Evolutionary conservation across 2,113 vertebrate genomes (phyloP).

Genomic region (Cochlearius cochlearius): DNA sequence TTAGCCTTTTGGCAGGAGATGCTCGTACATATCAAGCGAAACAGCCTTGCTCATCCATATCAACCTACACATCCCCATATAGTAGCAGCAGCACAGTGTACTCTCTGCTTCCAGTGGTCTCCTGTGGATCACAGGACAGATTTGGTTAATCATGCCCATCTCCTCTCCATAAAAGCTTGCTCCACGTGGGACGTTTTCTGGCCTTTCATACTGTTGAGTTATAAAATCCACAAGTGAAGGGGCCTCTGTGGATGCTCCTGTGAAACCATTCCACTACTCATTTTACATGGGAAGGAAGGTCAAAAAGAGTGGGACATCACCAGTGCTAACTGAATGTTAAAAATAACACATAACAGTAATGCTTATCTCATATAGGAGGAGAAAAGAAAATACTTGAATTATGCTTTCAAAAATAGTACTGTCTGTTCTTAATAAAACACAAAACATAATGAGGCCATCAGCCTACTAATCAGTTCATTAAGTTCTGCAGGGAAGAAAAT

Average conservation of each 20-base stretch:
- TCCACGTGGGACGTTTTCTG: not conserved
- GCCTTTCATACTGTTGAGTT: not conserved
- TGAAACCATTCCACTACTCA: not conserved
- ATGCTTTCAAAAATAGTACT: not conserved
- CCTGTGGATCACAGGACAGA: not conserved
- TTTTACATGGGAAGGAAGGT: not conserved
- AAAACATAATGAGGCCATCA: not conserved
- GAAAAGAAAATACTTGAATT: not conserved
- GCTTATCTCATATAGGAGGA: not conserved
- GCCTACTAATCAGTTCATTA: not conserved
- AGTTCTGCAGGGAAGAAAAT: not conserved
- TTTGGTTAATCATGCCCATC: not conserved
- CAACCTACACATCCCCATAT: not conserved
- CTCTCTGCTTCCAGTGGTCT: not conserved
- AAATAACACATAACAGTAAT: not conserved
- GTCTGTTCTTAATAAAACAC: not conserved
- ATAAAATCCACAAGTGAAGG: not conserved
- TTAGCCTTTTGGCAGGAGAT: constrained; percentile 9
- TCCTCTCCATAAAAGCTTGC: not conserved
- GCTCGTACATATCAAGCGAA: not conserved
- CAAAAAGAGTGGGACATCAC: not conserved
- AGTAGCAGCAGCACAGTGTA: not conserved
- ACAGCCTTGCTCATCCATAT: not conserved
- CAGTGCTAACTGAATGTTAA: not conserved
- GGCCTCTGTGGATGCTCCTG: not conserved